A percentile compares a stretch with the other conserved stretches of the same genome.
Conservation (phyloP, 2,113 vertebrate genomes). For the Ceyx melanurus region DNA sequence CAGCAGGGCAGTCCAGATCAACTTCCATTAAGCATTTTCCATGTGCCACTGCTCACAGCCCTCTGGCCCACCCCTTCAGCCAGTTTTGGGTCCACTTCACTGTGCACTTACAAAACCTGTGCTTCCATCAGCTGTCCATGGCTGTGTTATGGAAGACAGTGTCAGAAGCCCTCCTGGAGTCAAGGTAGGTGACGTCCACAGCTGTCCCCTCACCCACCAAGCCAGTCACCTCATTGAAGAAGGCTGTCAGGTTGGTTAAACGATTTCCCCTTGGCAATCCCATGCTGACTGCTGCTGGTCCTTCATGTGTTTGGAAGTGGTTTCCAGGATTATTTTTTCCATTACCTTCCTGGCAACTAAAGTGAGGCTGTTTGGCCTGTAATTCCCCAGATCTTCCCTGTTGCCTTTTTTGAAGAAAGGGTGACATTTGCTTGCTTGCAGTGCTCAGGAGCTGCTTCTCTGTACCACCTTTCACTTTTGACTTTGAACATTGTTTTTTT, state of each 20-base stretch:
- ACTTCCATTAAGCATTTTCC: neutral
- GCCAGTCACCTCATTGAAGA: neutral
- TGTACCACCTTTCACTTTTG: neutral
- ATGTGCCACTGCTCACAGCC: fast-evolving
- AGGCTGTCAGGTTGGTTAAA: neutral
- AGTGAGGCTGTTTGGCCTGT: neutral
- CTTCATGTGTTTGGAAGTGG: neutral
- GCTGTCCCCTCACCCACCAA: neutral
- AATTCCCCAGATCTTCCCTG: neutral
- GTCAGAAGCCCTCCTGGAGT: neutral
- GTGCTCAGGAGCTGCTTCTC: neutral
- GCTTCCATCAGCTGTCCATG: neutral
- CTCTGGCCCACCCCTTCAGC: neutral
- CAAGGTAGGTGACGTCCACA: fast-evolving
- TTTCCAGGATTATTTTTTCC: neutral
- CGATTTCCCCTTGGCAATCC: neutral
- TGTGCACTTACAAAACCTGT: fast-evolving
- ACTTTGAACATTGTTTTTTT: fast-evolving
- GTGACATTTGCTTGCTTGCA: neutral
- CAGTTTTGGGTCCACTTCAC: neutral
- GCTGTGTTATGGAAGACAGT: neutral
- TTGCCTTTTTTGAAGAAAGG: neutral
- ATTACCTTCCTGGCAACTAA: neutral
- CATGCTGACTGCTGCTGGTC: neutral
- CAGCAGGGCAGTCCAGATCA: neutral